Evolutionary conservation across 2,888 invertebrate genomes (phyloP).

Genomic region (Leucoma salicis): DNA sequence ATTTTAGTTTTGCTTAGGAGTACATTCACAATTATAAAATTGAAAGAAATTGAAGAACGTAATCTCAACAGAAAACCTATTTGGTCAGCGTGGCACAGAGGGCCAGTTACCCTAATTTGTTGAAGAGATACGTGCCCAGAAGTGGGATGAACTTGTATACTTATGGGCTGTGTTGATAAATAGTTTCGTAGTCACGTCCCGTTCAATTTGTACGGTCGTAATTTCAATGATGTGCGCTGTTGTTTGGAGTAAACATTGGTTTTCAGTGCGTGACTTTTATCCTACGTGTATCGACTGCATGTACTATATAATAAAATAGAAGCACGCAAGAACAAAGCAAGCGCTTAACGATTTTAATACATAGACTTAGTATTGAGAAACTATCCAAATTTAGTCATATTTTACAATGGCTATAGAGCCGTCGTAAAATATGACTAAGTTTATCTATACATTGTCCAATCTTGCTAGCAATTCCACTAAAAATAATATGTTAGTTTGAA

Average conservation of each 20-base stretch:
- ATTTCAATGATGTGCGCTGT: conserved; percentile 41
- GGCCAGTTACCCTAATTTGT: no score
- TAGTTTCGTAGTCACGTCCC: conserved; percentile 39
- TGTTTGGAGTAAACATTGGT: conserved; percentile 48
- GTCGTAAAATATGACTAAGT: no score
- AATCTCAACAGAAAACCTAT: no score
- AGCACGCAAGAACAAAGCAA: conserved; percentile 40
- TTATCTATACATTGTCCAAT: no score
- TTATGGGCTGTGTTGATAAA: neutral
- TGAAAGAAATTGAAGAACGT: no score
- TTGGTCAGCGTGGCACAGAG: no score
- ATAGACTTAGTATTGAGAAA: conserved; percentile 2
- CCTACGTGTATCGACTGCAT: conserved; percentile 26
- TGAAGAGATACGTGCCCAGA: neutral
- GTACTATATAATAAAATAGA: conserved; percentile 31
- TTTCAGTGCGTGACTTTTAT: conserved; percentile 55
- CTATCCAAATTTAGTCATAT: no score
- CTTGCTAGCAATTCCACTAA: no score
- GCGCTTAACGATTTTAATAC: conserved; percentile 31
- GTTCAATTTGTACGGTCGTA: conserved; percentile 45
- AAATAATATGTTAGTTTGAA: no score
- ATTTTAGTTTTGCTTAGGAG: no score
- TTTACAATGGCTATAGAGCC: no score
- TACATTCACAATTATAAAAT: no score
- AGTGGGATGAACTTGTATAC: neutral